Evolutionary conservation across 2,797 vertebrate species (phyloP), one percentile per base, ranked within the genome.

Genomic region (Peromyscus aztecus): DNA sequence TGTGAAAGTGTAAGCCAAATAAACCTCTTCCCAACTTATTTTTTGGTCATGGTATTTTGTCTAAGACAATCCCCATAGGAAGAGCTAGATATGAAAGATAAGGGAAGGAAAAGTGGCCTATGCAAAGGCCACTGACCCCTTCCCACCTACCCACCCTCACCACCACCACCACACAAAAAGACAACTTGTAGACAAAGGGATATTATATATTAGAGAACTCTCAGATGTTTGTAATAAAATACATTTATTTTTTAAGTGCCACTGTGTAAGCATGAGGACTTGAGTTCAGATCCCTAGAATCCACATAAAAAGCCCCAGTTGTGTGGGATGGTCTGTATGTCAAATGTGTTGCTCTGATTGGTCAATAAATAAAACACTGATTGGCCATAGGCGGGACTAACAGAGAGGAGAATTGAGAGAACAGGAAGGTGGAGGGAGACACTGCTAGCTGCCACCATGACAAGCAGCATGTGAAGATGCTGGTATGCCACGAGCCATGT

Each of bases 31-130:
- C 81, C 81, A 61, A 17, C 14, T n/a, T 80, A 49, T 49, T 83
- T 61, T 40, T 43, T 43, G 8, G 40, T 83, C 37, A 61, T 83
- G 37, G 24, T 73, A 73, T 40, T 73, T 73, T 73, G 21, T 40
- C 27, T 83, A 46, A 84, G 29, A 21, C 27, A 46, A 40, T 19
- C 31, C 49, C 63, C 12, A 82, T 46, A 61, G 61, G 34, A 4
- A 59, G 9, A 96, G 29, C 37, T n/a, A 80, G 40, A 76, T 0
- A 91, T 63, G 95, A 96, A 96, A 84, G 17, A 69, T 2, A 34
- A 52, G 69, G 23, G 57, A 61, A 82, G 57, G 40, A 65, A 81
- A 63, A 65, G 59, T 52, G 12, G 17, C 37, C 82, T 21, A 21
- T 84, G 40, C 40, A 65, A 65, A 83, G 59, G 10, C 17, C 40